Evolutionary conservation across 1,140 invertebrate species (phyloP), one percentile per base, ranked within the genome.

Genomic region (Andrena cerasifolii): DNA sequence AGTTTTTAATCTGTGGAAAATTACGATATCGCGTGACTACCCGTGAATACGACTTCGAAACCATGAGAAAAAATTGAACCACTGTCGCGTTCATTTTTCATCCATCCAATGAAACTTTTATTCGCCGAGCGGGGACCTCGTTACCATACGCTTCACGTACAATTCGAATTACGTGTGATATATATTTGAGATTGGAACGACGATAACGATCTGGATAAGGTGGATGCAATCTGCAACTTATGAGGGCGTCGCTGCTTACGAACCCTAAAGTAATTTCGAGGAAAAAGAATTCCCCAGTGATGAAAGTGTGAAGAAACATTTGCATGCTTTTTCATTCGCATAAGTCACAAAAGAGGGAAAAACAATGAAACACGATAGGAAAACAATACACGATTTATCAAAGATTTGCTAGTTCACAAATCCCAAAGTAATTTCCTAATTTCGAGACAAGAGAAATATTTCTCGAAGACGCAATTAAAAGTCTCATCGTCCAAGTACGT

Each of bases 1-100:
- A 33, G 14, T 74, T 43, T 53, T 59, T 62, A 65, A 63, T 43
- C 33, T 31, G 5, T 16, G 18, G n/a, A 7, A 54, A 65, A 74
- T 74, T 74, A 14, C 47, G 58, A 65, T 40, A 74, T 74, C 71
- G 59, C 71, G 47, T 73, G 71, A 63, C 24, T 16, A 24, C 18
- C 14, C 33, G 40, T 54, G 47, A 7, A n/a, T 14, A 28, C 31
- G 40, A 33, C 24, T 53, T 63, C 28, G 18, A 72, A 72, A 26
- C 21, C 21, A 33, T 26, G n/a, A n/a, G 26, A 59, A 14, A 51
- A 14, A 14, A n/a, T 26, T n/a, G 7, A 6, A n/a, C 56, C 21
- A 40, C n/a, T 14, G 31, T 40, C 36, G 31, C 31, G 16, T 31
- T 65, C 61, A 54, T 73, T 73, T 63, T 49, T 72, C 31, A 72